Evolutionary conservation across 2,797 vertebrate genomes (phyloP), one percentile per base, ranked within the genome.

Genomic region (Pipistrellus kuhlii): DNA sequence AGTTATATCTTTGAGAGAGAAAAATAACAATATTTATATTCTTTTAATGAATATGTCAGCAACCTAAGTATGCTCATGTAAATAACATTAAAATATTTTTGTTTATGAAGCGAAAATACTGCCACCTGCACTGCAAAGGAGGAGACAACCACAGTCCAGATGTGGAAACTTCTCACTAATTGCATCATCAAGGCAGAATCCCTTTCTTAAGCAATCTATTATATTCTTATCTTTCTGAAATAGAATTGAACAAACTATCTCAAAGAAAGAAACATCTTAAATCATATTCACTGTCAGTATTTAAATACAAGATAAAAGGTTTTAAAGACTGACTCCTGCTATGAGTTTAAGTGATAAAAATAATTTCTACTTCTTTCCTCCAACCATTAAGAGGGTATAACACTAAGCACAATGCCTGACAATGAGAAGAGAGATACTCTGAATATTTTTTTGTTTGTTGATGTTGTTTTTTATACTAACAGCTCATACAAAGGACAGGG

Each of bases 41-140:
- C 17, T 35, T 82, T 41, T 55, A 27, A 80, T 44, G 88, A 68
- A 21, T 32, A 64, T 53, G 25, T 76, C 25, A 93, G 23, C 0
- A 59, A n/a, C 77, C 21, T 68, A 71, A 78, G 23, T 41, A 71
- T 30, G 72, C 6, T 18, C 8, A 66, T 80, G 6, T 85, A 90
- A 81, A 92, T 75, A 76, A 51, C 17, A 71, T 32, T 44, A 73
- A 84, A 71, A 51, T 88, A 69, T 68, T 82, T 89, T 23, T 44
- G 68, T n/a, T 46, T 77, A 76, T 32, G 27, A 5, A 46, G 62
- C 83, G 21, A 57, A 95, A 88, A 64, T 59, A 38, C 2, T 62
- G 2, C 66, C 46, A 95, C 46, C 25, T 41, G 8, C 23, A 73
- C 32, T 92, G 6, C n/a, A 93, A 64, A 57, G 71, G 4, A 32